phyloP scores from a whole-genome alignment of 2,113 vertebrate genomes.

The Irena cyanogastra region DNA sequence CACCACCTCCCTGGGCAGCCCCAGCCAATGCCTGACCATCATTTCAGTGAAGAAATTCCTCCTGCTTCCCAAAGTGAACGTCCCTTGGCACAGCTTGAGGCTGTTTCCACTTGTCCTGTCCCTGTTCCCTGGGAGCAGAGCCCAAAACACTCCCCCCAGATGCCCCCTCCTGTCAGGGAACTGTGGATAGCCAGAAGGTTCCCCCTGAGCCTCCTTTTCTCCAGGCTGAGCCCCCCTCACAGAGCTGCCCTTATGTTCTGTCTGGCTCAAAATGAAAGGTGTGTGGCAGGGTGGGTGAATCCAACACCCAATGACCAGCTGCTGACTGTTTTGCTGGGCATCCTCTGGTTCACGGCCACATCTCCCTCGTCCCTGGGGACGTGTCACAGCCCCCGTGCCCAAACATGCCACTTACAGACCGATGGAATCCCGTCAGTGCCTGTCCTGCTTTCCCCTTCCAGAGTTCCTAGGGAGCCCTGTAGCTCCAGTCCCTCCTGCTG shows the following conservation, averaged over 20 bases:
- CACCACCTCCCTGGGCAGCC: not conserved
- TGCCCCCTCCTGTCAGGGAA: not conserved
- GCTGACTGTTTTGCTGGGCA: fast-evolving
- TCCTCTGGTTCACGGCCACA: fast-evolving
- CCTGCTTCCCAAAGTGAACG: not conserved
- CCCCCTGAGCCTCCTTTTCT: not conserved
- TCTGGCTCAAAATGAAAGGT: not conserved
- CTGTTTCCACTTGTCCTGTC: not conserved
- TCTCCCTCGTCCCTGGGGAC: not conserved
- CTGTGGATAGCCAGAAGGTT: not conserved
- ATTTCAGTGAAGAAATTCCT: not conserved
- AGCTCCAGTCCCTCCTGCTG: no score
- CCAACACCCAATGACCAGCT: fast-evolving
- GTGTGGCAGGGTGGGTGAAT: not conserved
- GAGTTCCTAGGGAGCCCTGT: not conserved
- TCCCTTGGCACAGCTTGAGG: not conserved
- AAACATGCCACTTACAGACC: fast-evolving
- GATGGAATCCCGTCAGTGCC: not conserved
- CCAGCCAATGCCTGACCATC: not conserved
- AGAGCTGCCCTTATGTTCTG: not conserved
- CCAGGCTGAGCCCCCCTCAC: not conserved
- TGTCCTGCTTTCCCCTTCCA: no score
- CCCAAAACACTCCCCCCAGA: fast-evolving
- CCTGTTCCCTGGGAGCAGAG: not conserved
- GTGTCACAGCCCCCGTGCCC: not conserved